Evolutionary conservation across 2,888 invertebrate genomes (phyloP).

Genomic region (Eilema griseolum): DNA sequence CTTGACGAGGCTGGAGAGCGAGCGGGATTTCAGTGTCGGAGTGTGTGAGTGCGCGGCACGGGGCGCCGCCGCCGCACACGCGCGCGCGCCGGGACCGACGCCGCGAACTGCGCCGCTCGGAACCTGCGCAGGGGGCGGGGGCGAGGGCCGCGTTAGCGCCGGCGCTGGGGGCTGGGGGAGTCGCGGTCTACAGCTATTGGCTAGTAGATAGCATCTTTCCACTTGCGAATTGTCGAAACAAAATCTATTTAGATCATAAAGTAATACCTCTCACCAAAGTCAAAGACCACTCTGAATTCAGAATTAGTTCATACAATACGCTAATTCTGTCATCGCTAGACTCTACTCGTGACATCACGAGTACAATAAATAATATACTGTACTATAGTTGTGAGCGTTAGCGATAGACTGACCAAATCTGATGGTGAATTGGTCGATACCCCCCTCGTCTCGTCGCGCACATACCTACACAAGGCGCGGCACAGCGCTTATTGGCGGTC

Average conservation of each 20-base stretch:
- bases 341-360: too few species aligned
- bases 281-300: neutral
- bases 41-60: constrained; percentile 79
- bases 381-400: too few species aligned
- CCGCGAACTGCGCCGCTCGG: constrained; percentile 81
- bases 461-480: too few species aligned
- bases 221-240: too few species aligned
- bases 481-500: too few species aligned
- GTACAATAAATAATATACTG: too few species aligned
- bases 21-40: constrained; percentile 85
- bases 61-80: constrained; percentile 77
- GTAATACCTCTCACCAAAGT: neutral
- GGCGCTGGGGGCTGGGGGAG: neutral
- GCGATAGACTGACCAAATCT: too few species aligned
- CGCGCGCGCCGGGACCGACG: constrained; percentile 83
- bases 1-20: constrained; percentile 86
- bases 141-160: neutral
- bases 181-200: neutral
- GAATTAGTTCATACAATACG: too few species aligned
- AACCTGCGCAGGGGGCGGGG: constrained; percentile 62
- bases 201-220: neutral
- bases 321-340: too few species aligned
- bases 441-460: too few species aligned
- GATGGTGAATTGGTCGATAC: too few species aligned
- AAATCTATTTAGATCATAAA: too few species aligned